A percentile compares a stretch with the other conserved stretches of the same genome.
These are phyloP conservation scores for Spilosoma lubricipeda DNA, from an alignment of 2,888 invertebrate species.

Conservation along the genomic window DNA sequence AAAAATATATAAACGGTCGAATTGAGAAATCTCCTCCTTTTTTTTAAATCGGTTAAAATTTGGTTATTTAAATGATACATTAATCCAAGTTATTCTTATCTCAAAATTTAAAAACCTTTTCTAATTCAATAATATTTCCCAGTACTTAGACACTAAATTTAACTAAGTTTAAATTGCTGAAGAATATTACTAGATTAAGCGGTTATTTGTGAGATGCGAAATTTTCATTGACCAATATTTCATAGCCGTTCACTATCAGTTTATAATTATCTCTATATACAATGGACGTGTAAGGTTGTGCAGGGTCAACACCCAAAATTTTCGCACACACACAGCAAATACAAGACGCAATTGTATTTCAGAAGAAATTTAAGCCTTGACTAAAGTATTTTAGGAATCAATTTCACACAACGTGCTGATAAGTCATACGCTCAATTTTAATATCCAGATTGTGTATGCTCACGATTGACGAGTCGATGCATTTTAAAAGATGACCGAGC, in stretches of 20 bases:
- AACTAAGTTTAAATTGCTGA: too few relatives aligned
- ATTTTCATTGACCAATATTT: conserved; percentile 29
- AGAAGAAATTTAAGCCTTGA: conserved; percentile 32
- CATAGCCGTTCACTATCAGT: conserved; percentile 12
- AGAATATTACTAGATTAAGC: conserved; percentile 25
- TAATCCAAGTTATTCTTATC: conserved; percentile 18
- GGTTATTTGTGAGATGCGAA: conserved; percentile 26
- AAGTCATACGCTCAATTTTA: conserved; percentile 47
- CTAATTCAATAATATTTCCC: too few relatives aligned
- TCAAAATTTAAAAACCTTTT: conserved; percentile 20
- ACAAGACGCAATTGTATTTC: conserved; percentile 6
- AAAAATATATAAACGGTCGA: too few relatives aligned
- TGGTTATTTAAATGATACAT: not conserved
- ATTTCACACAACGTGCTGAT: conserved; percentile 21
- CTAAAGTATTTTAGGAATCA: conserved; percentile 21
- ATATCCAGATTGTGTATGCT: conserved; percentile 53
- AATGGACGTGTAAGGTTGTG: conserved; percentile 35
- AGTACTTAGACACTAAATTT: too few relatives aligned
- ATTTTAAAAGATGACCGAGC: conserved; percentile 54
- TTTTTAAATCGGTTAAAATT: too few relatives aligned
- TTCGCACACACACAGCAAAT: conserved; percentile 26
- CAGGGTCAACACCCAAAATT: conserved; percentile 43
- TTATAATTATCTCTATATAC: conserved; percentile 26
- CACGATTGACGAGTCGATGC: conserved; percentile 40
- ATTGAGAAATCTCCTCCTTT: too few relatives aligned